Evolutionary conservation across 1,140 invertebrate species (phyloP).

Genomic region (Danaus melanippus): DNA sequence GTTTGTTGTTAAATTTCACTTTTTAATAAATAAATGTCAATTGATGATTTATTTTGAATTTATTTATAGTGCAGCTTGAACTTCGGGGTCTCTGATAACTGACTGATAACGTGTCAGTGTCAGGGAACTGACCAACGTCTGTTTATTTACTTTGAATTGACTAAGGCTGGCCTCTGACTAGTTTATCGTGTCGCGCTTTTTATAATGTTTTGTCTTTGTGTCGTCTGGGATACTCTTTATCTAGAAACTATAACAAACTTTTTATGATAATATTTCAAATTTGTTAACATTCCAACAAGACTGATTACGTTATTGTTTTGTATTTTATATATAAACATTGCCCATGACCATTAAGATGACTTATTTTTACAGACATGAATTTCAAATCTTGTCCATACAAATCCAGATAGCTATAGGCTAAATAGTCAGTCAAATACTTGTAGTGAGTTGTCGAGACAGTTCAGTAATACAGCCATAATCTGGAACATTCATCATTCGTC

Average conservation of each 20-base stretch:
- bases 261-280: no score
- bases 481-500: conserved; percentile 53
- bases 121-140: conserved; percentile 59
- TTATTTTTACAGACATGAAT: conserved; percentile 22
- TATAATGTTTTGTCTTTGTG: conserved; percentile 9
- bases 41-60: conserved; percentile 65
- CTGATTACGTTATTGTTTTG: no score
- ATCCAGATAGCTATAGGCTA: no score
- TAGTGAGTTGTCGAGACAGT: conserved; percentile 34
- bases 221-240: no score
- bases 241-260: no score
- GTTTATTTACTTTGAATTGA: conserved; percentile 42
- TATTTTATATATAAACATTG: no score
- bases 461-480: conserved; percentile 39
- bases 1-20: conserved; percentile 51
- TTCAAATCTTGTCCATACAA: conserved; percentile 8
- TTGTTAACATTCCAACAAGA: no score
- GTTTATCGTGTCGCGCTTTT: no score
- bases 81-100: conserved; percentile 43
- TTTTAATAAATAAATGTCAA: conserved; percentile 50
- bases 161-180: conserved; percentile 27
- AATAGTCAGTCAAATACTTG: conserved; percentile 21
- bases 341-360: no score
- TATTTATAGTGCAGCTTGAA: conserved; percentile 57
- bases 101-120: conserved; percentile 46